Evolutionary conservation across 2,113 vertebrate species (phyloP).

Genomic region (Himantopus leucocephalus): DNA sequence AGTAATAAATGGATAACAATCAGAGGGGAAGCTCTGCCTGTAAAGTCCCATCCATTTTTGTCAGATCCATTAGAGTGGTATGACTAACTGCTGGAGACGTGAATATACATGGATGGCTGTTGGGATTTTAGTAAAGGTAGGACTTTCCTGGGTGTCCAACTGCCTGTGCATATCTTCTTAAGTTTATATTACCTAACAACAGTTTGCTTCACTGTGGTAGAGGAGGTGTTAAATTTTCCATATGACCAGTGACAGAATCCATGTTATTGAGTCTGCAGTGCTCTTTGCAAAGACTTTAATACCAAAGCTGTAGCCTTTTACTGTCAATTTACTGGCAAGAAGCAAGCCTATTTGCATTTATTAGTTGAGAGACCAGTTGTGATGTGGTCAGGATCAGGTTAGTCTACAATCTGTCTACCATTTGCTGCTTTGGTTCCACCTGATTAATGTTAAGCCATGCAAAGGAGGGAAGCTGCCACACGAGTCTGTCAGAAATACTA

Average conservation of each 20-base stretch:
- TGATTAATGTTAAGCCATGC: background rate
- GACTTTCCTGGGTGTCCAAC: background rate
- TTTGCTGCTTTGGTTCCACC: background rate
- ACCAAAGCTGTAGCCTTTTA: background rate
- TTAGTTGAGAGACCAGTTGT: background rate
- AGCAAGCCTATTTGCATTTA: background rate
- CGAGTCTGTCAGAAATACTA: background rate
- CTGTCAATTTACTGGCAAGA: background rate
- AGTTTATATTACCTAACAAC: background rate
- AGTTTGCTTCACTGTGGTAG: background rate
- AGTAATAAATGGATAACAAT: background rate
- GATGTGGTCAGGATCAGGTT: background rate
- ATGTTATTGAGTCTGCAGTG: background rate
- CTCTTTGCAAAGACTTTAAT: background rate
- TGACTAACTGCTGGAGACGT: background rate
- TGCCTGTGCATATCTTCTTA: background rate
- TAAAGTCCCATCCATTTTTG: background rate
- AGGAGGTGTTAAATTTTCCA: background rate
- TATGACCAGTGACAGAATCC: background rate
- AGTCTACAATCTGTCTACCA: background rate
- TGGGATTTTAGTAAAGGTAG: background rate
- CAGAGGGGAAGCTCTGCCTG: background rate
- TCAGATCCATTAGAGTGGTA: background rate
- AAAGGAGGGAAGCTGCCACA: background rate
- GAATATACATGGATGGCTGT: background rate